A percentile compares a stretch with the other conserved stretches of the same genome.
These are phyloP conservation scores for Neria commutata DNA, from an alignment of 2,888 invertebrate genomes.

Conservation along the genomic window DNA sequence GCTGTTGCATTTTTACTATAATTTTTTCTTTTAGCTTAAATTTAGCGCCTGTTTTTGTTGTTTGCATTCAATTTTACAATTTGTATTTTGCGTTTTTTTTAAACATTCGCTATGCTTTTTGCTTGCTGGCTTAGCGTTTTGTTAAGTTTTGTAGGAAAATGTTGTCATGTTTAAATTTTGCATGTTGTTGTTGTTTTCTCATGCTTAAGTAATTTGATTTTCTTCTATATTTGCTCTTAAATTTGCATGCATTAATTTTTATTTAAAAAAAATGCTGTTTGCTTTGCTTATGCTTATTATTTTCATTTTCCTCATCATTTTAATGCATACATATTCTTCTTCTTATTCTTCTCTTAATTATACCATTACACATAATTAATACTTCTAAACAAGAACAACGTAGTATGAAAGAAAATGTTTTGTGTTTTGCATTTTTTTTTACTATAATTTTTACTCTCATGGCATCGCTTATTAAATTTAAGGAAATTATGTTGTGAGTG, in stretches of 20 bases:
- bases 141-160: not conserved
- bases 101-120: not conserved
- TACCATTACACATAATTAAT: constrained; percentile 37
- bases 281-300: constrained; percentile 1
- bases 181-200: constrained; percentile 20
- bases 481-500: constrained; percentile 1
- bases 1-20: constrained; percentile 20
- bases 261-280: not conserved
- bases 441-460: not conserved
- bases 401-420: constrained; percentile 44
- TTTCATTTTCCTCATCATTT: too few relatives aligned
- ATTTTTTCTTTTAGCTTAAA: constrained; percentile 17
- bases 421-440: constrained; percentile 5
- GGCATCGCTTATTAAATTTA: not conserved
- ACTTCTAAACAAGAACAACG: constrained; percentile 55
- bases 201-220: constrained; percentile 11
- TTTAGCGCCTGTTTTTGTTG: constrained; percentile 11
- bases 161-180: too few relatives aligned
- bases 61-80: not conserved
- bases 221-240: constrained; percentile 19
- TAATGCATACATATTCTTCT: not conserved
- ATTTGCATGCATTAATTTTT: constrained; percentile 14
- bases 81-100: constrained; percentile 22
- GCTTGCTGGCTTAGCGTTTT: not conserved
- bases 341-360: not conserved